phyloP scores from a whole-genome alignment of 23 tunicate genomes.

The Trididemnum nubilum region DNA sequence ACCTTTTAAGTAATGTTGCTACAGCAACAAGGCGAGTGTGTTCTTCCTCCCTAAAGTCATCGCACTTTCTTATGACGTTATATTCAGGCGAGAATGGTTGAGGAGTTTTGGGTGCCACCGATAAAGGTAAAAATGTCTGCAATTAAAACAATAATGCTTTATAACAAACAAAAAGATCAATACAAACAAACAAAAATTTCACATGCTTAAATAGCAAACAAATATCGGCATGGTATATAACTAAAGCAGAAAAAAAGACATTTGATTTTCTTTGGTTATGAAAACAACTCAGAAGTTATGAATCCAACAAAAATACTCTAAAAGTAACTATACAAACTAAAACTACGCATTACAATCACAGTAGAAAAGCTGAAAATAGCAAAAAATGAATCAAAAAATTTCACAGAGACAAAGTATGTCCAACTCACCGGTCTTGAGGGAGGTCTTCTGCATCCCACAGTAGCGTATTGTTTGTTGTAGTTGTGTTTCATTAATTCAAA shows the following conservation, averaged over 20 bases:
- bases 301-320: too few species aligned
- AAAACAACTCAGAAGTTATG: too few species aligned
- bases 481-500: neutral
- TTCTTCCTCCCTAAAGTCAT: constrained; percentile 44
- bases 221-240: neutral
- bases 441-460: neutral
- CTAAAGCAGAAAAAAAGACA: too few species aligned
- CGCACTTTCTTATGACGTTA: constrained; percentile 37
- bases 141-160: too few species aligned
- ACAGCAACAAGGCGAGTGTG: constrained; percentile 51
- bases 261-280: too few species aligned
- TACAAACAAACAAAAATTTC: too few species aligned
- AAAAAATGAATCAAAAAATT: too few species aligned
- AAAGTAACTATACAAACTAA: too few species aligned
- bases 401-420: neutral
- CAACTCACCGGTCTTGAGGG: constrained; percentile 21
- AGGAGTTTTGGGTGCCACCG: neutral
- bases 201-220: neutral
- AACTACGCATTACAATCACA: too few species aligned
- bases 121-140: constrained; percentile 28
- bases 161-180: neutral
- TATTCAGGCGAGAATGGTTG: constrained; percentile 27
- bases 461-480: neutral
- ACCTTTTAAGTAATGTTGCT: constrained; percentile 56
- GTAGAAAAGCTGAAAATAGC: too few species aligned